Conservation (phyloP, 2,113 vertebrate genomes). For the Lepidothrix coronata region DNA sequence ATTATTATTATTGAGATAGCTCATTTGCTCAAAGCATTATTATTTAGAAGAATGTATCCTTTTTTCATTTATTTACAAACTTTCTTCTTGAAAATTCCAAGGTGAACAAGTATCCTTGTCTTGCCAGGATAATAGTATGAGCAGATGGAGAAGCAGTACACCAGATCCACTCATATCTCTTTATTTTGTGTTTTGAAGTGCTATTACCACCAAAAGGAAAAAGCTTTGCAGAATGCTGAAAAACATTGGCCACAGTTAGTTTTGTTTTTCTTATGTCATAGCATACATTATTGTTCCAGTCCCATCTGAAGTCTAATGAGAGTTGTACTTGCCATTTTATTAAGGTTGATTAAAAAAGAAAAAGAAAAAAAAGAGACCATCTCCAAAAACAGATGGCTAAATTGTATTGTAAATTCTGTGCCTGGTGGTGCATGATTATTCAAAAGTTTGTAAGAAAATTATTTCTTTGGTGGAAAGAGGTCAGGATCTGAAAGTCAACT, state of each 20-base stretch:
- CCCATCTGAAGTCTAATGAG: background rate
- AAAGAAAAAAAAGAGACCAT: background rate
- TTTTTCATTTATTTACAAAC: background rate
- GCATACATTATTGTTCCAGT: background rate
- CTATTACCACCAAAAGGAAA: background rate
- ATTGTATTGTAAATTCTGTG: background rate
- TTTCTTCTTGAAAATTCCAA: background rate
- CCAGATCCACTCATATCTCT: background rate
- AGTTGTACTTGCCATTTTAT: background rate
- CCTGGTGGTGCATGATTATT: background rate
- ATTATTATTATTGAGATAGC: background rate
- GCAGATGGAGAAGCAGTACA: background rate
- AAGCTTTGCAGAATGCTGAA: background rate
- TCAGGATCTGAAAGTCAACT: background rate
- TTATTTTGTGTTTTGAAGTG: background rate
- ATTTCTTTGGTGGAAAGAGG: background rate
- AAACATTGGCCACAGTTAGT: background rate
- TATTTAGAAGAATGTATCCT: background rate
- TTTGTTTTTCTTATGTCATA: background rate
- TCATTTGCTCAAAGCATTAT: background rate
- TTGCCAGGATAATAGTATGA: background rate
- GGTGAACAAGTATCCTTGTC: background rate
- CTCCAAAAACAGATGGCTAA: background rate
- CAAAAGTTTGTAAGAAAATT: background rate
- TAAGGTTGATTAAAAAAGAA: background rate